These are phyloP conservation scores for Drosophila rufa DNA, from an alignment of 1,140 invertebrate genomes.

Conservation along the genomic window DNA sequence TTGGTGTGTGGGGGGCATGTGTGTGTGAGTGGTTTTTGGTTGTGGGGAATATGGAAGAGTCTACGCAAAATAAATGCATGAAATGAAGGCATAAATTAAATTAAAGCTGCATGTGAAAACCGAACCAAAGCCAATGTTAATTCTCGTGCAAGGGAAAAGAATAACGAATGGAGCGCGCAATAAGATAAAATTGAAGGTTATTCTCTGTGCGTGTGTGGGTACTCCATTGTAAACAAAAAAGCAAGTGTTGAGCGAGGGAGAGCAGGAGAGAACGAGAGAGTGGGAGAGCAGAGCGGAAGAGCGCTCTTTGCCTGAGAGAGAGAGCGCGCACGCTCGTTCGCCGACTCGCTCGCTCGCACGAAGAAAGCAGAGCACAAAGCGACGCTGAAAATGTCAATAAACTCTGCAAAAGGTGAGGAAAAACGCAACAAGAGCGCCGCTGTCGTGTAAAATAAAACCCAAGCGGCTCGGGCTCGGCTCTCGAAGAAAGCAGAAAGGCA, in stretches of 20 bases:
- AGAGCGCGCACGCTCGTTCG: slow-evolving; percentile 58
- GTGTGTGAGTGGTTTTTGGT: slow-evolving; percentile 9
- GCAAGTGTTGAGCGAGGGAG: slow-evolving; percentile 61
- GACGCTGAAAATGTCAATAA: slow-evolving; percentile 82
- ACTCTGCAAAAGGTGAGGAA: slow-evolving; percentile 82
- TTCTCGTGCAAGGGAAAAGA: slow-evolving; percentile 44
- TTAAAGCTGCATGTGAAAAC: slow-evolving; percentile 24
- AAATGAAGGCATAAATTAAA: slow-evolving; percentile 10
- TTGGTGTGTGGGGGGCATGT: slow-evolving; percentile 18
- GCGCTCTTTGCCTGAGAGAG: slow-evolving; percentile 30
- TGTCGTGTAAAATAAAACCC: slow-evolving; percentile 71
- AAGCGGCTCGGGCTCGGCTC: slow-evolving; percentile 20
- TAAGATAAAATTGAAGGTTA: slow-evolving; percentile 84
- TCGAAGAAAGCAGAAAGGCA: slow-evolving; percentile 74
- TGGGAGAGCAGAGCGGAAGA: slow-evolving; percentile 33
- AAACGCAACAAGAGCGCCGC: slow-evolving; percentile 77
- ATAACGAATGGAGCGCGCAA: slow-evolving; percentile 59
- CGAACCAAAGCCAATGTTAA: slow-evolving; percentile 48
- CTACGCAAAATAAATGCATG: slow-evolving; percentile 22
- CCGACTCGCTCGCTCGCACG: slow-evolving; percentile 35
- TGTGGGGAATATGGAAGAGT: slow-evolving; percentile 8
- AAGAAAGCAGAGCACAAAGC: slow-evolving; percentile 81
- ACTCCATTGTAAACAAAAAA: slow-evolving; percentile 73
- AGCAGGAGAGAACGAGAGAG: slow-evolving; percentile 10
- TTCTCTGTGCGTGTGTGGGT: slow-evolving; percentile 47